These are phyloP conservation scores for Aphrocallistes beatrix DNA, from an alignment of 37 sponge, comb jelly and placozoan species.

Conservation along the genomic window DNA sequence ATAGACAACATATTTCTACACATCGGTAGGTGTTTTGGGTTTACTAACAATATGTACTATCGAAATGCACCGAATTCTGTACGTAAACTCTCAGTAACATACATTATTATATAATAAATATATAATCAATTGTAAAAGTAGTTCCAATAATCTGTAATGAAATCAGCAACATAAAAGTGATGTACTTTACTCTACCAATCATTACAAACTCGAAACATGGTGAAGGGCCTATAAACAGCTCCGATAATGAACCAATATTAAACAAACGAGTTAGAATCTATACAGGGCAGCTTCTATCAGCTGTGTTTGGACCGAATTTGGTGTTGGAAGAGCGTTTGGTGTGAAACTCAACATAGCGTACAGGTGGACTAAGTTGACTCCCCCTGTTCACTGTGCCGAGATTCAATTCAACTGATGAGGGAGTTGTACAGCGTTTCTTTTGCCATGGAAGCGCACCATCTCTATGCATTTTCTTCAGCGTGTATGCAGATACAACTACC, in stretches of 20 bases:
- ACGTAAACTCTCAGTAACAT: no score
- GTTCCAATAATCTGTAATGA: neutral
- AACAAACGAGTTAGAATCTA: neutral
- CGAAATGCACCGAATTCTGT: no score
- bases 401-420: neutral
- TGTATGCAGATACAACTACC: neutral
- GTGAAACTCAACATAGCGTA: neutral
- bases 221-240: neutral
- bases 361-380: neutral
- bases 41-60: no score
- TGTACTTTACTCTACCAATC: neutral
- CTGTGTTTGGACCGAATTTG: neutral
- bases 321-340: neutral
- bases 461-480: neutral
- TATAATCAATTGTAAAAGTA: slow-evolving; percentile 1
- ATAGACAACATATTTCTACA: no score
- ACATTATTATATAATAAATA: neutral
- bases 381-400: neutral
- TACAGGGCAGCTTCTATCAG: neutral
- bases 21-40: no score
- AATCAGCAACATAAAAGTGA: slow-evolving; percentile 12
- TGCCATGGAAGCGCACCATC: neutral
- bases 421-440: neutral
- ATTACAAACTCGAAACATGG: neutral
- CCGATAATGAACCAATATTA: neutral